Base-by-base conservation (phyloP, 30 jellyfish, hydroid and myxozoan species). In the Catostylus mosaicus region DNA sequence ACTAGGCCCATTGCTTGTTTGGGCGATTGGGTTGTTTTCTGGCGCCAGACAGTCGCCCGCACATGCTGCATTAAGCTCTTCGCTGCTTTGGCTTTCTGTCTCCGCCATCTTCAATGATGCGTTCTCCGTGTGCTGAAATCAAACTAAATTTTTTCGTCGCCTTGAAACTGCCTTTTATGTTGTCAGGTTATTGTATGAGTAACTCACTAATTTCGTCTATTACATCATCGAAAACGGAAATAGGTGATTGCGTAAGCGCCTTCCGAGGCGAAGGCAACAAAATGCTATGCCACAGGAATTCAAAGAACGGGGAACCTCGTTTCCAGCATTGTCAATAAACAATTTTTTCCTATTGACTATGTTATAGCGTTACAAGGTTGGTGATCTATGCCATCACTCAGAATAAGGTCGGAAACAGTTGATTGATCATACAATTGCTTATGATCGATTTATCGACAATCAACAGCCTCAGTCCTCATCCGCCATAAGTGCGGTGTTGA, bases 171-270 rank as follows among this genome's bases (percentile, higher is more conserved):
- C 32, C 56, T 26, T 66, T 33, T 66, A 30, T 30, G 23, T 30
- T 33, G 27, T n/a, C 24, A 2, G 54, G 50, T 73, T 47, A 30
- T 23, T 18, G 67, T 5, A 24, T 75, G 86, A 75, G 75, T 20
- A 56, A 20, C 18, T 52, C 51, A 27, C 86, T 54, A 75, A 51
- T 43, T 75, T 56, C 86, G 77, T 54, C 76, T 75, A 75, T 51
- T 30, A 56, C 86, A 64, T 52, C 77, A 38, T n/a, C 12, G 60
- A 5, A 20, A 18, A 8, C 10, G 60, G 32, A 33, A 67, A 23
- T 52, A 16, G 29, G 29, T 52, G 9, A 52, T 52, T 22, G 19
- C 67, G 67, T 52, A 52, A 52, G 29, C 67, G 29, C 29, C 67
- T 52, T 4, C 29, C 54, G 54, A n/a, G n/a, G n/a, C n/a, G n/a